phyloP scores from a whole-genome alignment of 2,113 vertebrate genomes.

The Elgaria multicarinata region DNA sequence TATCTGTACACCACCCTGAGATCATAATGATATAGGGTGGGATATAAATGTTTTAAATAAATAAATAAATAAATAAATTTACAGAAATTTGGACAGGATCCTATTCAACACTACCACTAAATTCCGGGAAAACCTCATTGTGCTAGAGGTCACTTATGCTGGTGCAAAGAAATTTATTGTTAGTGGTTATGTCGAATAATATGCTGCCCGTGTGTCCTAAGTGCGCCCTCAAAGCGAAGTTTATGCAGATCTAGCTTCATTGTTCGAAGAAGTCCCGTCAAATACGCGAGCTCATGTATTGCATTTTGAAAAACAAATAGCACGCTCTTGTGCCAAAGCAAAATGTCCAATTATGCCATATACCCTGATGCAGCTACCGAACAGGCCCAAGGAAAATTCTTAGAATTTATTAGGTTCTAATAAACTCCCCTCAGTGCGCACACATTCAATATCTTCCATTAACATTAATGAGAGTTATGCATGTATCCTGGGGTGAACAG shows the following conservation, averaged over 20 bases:
- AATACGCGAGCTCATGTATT: background rate
- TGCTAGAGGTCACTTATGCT: too few relatives aligned
- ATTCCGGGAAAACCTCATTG: too few relatives aligned
- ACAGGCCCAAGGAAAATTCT: background rate
- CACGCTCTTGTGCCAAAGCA: background rate
- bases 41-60: too few relatives aligned
- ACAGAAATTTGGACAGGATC: too few relatives aligned
- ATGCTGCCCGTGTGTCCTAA: background rate
- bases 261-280: background rate
- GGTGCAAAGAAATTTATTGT: too few relatives aligned
- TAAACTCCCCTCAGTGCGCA: slow-evolving; percentile 59
- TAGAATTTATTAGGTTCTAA: slow-evolving; percentile 69
- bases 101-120: too few relatives aligned
- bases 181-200: too few relatives aligned
- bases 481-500: slow-evolving; percentile 53
- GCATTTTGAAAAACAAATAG: background rate
- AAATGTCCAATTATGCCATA: slow-evolving; percentile 8
- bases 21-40: too few relatives aligned
- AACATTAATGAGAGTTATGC: slow-evolving; percentile 72
- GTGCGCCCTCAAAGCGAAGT: background rate
- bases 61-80: too few relatives aligned
- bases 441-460: slow-evolving; percentile 68
- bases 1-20: too few relatives aligned
- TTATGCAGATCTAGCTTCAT: background rate
- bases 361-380: background rate